Conservation (phyloP, 1,140 invertebrate species). For the Panonychus citri region DNA sequence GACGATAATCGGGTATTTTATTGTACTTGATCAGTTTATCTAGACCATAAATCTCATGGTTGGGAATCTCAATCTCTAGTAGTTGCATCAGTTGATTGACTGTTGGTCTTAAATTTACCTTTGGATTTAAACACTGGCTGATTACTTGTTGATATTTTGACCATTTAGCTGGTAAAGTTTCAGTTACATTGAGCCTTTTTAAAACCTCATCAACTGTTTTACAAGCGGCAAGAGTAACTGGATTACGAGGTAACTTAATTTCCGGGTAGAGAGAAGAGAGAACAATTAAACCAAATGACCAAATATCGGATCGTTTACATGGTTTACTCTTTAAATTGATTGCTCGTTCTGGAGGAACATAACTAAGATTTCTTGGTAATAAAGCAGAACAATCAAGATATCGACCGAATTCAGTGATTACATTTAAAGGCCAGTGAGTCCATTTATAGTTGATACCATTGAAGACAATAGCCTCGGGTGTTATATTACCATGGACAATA, state of each 20-base stretch:
- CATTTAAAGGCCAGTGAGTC: constrained; percentile 10
- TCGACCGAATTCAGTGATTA: constrained; percentile 7
- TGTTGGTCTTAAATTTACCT: not conserved
- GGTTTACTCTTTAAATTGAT: constrained; percentile 1
- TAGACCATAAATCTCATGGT: not conserved
- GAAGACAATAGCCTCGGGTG: constrained; percentile 4
- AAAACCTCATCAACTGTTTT: constrained; percentile 4
- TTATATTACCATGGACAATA: constrained; percentile 7
- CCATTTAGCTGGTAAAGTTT: constrained; percentile 6
- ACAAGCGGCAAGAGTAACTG: constrained; percentile 4
- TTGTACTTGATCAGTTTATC: not conserved
- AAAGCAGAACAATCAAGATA: constrained; percentile 1
- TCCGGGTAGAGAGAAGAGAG: constrained; percentile 39
- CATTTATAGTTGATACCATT: constrained; percentile 4
- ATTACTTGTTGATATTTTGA: constrained; percentile 1
- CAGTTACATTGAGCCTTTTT: not conserved
- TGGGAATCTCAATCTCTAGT: not conserved
- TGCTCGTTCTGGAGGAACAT: constrained; percentile 8
- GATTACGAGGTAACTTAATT: constrained; percentile 8
- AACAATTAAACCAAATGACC: constrained; percentile 70
- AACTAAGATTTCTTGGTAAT: constrained; percentile 3
- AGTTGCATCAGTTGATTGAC: constrained; percentile 5
- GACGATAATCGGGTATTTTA: not conserved
- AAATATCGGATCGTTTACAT: constrained; percentile 54
- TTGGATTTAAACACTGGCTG: not conserved